A percentile compares a stretch with the other conserved stretches of the same genome.
phyloP scores from a whole-genome alignment of 2,113 vertebrate genomes.

The Rhagologus leucostigma region DNA sequence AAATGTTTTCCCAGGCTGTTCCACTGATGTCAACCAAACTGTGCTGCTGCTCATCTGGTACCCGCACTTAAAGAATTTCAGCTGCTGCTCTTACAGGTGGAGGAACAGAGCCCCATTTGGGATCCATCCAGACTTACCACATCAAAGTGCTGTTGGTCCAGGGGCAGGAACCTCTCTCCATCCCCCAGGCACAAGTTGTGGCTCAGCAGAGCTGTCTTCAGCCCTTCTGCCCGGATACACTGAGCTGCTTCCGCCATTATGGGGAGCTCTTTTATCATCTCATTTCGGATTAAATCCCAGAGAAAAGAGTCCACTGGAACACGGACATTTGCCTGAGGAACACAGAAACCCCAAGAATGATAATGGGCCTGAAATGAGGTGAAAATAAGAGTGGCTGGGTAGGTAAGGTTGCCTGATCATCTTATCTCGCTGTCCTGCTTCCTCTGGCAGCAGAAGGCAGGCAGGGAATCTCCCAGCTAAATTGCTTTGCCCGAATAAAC shows the following conservation, averaged over 20 bases:
- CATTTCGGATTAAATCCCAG: slow-evolving; percentile 59
- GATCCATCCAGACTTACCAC: slow-evolving; percentile 69
- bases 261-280: slow-evolving; percentile 66
- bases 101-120: not conserved
- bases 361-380: not conserved
- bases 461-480: not conserved
- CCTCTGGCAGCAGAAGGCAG: not conserved
- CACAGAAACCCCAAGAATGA: not conserved
- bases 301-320: slow-evolving; percentile 74
- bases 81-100: not conserved
- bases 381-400: not conserved
- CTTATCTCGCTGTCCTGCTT: not conserved
- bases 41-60: not conserved
- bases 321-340: slow-evolving; percentile 60
- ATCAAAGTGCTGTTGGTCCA: slow-evolving; percentile 74
- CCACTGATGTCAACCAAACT: not conserved
- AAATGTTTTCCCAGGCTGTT: not conserved
- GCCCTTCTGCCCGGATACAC: slow-evolving; percentile 72
- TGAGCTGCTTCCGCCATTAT: slow-evolving; percentile 76
- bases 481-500: not conserved
- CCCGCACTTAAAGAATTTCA: not conserved
- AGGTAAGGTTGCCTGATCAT: not conserved
- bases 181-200: slow-evolving; percentile 65
- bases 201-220: slow-evolving; percentile 78
- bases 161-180: slow-evolving; percentile 64